These are phyloP conservation scores for Cottus gobio DNA, from an alignment of 2,113 vertebrate species.

Conservation along the genomic window DNA sequence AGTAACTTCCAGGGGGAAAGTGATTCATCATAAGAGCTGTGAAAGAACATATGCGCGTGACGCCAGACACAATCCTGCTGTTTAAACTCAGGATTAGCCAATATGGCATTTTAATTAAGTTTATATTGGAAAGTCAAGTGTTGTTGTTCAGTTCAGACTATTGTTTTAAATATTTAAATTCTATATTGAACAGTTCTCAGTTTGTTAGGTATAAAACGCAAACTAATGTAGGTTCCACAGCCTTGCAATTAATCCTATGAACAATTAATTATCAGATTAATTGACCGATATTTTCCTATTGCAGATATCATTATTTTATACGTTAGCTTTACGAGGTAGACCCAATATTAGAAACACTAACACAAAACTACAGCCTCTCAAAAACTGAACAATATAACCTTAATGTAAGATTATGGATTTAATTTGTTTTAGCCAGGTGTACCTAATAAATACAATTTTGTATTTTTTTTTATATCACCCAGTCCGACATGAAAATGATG, in stretches of 20 bases:
- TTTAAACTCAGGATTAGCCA: background rate
- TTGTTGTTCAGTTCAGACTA: background rate
- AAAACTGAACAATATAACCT: background rate
- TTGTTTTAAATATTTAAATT: background rate
- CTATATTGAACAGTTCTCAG: background rate
- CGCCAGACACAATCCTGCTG: background rate
- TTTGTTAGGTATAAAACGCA: background rate
- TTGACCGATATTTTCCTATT: background rate
- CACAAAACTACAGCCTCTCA: background rate
- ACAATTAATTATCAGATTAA: background rate
- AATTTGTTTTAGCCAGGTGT: background rate
- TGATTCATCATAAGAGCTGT: background rate
- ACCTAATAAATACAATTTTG: background rate
- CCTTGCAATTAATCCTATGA: background rate
- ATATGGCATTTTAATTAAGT: background rate
- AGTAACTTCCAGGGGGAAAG: background rate
- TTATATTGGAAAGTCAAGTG: background rate
- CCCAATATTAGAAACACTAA: background rate
- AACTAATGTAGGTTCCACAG: background rate
- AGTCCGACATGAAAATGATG: constrained; percentile 1
- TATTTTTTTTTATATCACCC: background rate
- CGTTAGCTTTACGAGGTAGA: background rate
- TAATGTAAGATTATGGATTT: background rate
- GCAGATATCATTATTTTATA: background rate
- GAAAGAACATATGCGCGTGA: background rate